phyloP scores from a whole-genome alignment of 2,797 vertebrate genomes.

The Notamacropus eugenii region DNA sequence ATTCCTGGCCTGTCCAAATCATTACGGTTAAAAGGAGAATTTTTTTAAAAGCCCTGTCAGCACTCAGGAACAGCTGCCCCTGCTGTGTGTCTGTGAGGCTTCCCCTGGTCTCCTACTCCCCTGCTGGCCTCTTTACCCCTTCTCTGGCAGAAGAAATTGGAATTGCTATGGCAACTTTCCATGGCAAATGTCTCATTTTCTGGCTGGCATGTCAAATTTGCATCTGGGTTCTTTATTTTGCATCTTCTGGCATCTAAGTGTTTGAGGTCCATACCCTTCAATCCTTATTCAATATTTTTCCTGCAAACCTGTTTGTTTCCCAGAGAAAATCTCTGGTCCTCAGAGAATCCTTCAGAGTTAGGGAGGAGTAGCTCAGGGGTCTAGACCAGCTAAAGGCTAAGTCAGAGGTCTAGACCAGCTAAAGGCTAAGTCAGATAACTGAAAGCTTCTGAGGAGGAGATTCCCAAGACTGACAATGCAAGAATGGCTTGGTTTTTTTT shows the following conservation, averaged over 20 bases:
- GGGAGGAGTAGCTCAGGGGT: not conserved
- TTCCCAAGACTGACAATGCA: not conserved
- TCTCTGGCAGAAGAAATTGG: not conserved
- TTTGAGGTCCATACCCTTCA: not conserved
- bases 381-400: not conserved
- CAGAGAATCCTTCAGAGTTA: not conserved
- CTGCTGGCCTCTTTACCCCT: not conserved
- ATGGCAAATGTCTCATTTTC: not conserved
- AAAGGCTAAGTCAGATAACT: not conserved
- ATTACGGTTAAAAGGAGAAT: constrained; percentile 8
- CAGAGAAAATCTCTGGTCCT: not conserved
- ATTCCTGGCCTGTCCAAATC: not conserved
- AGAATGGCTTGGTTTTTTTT: not conserved
- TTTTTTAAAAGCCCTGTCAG: not conserved
- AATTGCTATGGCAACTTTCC: not conserved
- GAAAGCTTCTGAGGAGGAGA: not conserved
- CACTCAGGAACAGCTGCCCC: no score
- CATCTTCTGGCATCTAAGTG: not conserved
- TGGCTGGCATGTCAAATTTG: not conserved
- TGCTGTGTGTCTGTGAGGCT: not conserved
- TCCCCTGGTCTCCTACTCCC: not conserved
- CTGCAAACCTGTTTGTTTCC: not conserved
- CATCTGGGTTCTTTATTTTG: not conserved
- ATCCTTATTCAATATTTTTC: not conserved
- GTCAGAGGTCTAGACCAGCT: not conserved